Percentiles rank a stretch among this genome's conserved stretches.
These are phyloP conservation scores for Sturnus vulgaris DNA, from an alignment of 2,113 vertebrate species.

Conservation along the genomic window DNA sequence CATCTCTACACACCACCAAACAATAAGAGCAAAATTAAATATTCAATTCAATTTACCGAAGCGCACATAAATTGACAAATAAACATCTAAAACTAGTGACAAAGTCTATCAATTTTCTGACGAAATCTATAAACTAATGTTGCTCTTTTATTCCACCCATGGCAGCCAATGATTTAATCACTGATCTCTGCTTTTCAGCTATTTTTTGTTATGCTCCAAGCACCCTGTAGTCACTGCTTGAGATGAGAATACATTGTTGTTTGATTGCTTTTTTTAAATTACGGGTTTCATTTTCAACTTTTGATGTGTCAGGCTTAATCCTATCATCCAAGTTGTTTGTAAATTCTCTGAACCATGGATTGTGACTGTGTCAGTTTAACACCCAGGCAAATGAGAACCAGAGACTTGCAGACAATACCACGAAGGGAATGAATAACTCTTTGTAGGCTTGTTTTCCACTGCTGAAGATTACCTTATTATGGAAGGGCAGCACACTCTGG, in stretches of 20 bases:
- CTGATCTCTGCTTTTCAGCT: not conserved
- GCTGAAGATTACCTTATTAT: not conserved
- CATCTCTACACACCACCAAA: not conserved
- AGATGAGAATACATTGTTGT: not conserved
- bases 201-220: not conserved
- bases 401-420: not conserved
- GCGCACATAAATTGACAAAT: not conserved
- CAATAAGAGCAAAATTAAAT: not conserved
- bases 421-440: not conserved
- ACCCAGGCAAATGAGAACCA: not conserved
- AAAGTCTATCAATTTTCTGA: not conserved
- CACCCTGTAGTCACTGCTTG: not conserved
- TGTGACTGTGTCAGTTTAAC: not conserved
- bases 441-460: not conserved
- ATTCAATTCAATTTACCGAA: not conserved
- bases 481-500: not conserved
- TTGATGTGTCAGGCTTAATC: not conserved
- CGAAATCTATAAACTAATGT: not conserved
- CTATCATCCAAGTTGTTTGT: not conserved
- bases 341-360: not conserved
- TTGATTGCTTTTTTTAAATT: not conserved
- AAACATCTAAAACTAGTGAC: not conserved
- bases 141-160: not conserved
- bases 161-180: not conserved
- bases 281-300: not conserved